phyloP scores from a whole-genome alignment of 2,888 invertebrate species.

The Drosophila anomalata region DNA sequence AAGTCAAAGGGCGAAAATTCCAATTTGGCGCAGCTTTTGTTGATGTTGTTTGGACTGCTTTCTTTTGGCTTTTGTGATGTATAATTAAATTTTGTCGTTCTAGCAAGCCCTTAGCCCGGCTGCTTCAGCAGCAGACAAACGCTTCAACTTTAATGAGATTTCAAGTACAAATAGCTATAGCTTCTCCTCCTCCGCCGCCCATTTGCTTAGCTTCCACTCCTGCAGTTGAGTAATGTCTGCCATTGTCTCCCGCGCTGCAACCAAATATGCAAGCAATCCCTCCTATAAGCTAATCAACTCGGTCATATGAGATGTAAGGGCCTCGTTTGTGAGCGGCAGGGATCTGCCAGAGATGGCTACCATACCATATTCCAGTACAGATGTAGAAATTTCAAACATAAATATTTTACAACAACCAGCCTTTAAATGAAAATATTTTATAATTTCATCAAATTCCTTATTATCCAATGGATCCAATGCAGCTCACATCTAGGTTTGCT shows the following conservation, averaged over 20 bases:
- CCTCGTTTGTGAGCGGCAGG: background rate
- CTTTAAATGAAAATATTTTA: too few species aligned
- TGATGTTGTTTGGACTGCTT: slow-evolving; percentile 35
- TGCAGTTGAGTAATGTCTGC: slow-evolving; percentile 36
- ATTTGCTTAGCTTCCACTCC: background rate
- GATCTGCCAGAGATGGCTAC: background rate
- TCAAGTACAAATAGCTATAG: slow-evolving; percentile 70
- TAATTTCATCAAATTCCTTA: too few species aligned
- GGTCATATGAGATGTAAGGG: slow-evolving; percentile 26
- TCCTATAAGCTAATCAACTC: slow-evolving; percentile 63
- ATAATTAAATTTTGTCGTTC: slow-evolving; percentile 77
- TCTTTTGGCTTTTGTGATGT: slow-evolving; percentile 64
- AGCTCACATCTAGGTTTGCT: too few species aligned
- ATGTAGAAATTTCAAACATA: too few species aligned
- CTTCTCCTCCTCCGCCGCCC: slow-evolving; percentile 3
- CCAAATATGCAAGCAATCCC: slow-evolving; percentile 61
- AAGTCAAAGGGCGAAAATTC: slow-evolving; percentile 46
- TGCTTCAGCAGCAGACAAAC: slow-evolving; percentile 58
- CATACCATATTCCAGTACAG: too few species aligned
- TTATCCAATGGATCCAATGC: too few species aligned
- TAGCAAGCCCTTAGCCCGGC: slow-evolving; percentile 43
- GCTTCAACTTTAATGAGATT: slow-evolving; percentile 77
- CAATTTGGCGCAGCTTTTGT: slow-evolving; percentile 59
- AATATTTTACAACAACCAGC: too few species aligned
- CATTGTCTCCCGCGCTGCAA: slow-evolving; percentile 63